Conservation (phyloP, 2,113 vertebrate genomes). For the Neogobius melanostomus region DNA sequence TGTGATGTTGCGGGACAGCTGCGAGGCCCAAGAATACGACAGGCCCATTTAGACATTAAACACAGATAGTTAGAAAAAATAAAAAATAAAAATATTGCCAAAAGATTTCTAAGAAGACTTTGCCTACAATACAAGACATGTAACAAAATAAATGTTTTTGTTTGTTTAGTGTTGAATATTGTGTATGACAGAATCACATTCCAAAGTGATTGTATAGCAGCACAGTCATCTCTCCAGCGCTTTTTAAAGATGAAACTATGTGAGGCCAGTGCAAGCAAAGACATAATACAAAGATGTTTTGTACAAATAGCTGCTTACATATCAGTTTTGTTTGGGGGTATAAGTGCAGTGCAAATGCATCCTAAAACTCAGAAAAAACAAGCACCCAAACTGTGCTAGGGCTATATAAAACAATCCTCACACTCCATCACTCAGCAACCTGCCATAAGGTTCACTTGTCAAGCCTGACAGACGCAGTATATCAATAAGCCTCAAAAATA, state of each 20-base stretch:
- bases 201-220: conserved; percentile 25
- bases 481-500: background rate
- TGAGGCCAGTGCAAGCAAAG: background rate
- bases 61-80: conserved; percentile 22
- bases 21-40: conserved; percentile 71
- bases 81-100: background rate
- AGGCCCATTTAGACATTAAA: conserved; percentile 55
- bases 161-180: background rate
- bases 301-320: background rate
- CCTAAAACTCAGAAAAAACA: background rate
- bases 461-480: background rate
- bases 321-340: background rate
- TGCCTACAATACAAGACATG: background rate
- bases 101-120: too few relatives aligned
- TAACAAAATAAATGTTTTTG: background rate
- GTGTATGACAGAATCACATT: conserved; percentile 25
- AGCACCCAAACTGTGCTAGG: background rate
- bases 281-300: background rate
- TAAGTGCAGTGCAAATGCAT: background rate
- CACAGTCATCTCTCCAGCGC: background rate
- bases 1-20: conserved; percentile 76
- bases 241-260: background rate
- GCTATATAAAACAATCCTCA: conserved; percentile 42
- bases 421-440: conserved; percentile 31
- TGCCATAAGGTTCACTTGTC: conserved; percentile 3